Evolutionary conservation across 2,113 vertebrate species (phyloP), one percentile per base, ranked within the genome.

Genomic region (Eulemur rufifrons): DNA sequence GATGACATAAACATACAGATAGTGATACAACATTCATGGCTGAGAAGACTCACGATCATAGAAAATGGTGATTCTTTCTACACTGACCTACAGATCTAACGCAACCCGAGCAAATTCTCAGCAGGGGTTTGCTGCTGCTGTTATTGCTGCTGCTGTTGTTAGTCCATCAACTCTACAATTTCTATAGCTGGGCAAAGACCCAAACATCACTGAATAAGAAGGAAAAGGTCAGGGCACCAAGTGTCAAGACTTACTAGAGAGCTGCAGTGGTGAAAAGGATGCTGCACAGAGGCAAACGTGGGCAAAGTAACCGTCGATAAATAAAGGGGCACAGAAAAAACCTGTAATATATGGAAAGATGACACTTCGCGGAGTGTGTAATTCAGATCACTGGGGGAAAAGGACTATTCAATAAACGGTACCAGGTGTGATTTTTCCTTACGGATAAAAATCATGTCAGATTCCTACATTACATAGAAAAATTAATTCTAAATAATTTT

Each of bases 301-400:
- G 29, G 42, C 61, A 83, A 56, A 29, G 3, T 18, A 8, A 76
- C 2, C 17, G 32, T 42, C 25, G 37, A 17, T 56, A 39, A 39
- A 82, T 5, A 17, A 1, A 74, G 21, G 50, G 21, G 50, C 7
- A 3, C 6, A 25, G 37, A 20, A 77, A 39, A 45, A 47, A 18
- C 63, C 37, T 0, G 2, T 11, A 6, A 29, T 32, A 14, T 0
- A 0, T 3, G 20, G n/a, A 52, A 45, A 17, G 1, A 0, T 2
- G 5, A 37, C 25, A 7, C 34, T 23, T 2, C 8, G n/a, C 6
- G 15, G 9, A 81, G 47, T 61, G 8, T 9, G 1, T 17, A 37
- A 20, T 56, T 80, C 50, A 81, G 5, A 80, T 6, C 12, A 56
- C 15, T 2, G 10, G 29, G 27, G 27, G 52, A 25, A 7, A 52